phyloP scores from a whole-genome alignment of 2,113 vertebrate species.

The Cichladusa arquata region DNA sequence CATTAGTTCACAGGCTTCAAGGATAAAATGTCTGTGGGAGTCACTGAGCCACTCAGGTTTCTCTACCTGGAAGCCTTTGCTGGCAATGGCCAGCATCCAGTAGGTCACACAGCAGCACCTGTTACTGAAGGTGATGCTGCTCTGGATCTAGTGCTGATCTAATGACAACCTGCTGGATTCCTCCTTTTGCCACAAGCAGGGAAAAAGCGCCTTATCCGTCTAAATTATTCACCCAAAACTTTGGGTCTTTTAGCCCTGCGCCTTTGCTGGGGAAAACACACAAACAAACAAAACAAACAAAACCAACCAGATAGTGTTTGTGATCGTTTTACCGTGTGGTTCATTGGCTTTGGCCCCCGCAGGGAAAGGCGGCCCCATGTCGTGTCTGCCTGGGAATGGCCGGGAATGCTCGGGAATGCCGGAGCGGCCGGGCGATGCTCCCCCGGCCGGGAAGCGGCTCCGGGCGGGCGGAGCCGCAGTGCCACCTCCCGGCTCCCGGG shows the following conservation, averaged over 20 bases:
- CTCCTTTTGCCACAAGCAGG: neutral
- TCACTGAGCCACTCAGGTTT: neutral
- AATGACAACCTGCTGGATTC: neutral
- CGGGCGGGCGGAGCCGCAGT: neutral
- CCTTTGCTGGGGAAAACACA: neutral
- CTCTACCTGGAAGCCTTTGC: neutral
- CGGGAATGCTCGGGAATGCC: too few species aligned
- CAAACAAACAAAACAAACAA: neutral
- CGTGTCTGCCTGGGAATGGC: too few species aligned
- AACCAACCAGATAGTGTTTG: rapidly evolving
- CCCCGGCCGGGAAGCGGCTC: rapidly evolving
- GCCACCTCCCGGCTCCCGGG: neutral
- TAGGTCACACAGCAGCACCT: neutral
- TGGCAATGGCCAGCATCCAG: neutral
- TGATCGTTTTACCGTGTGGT: rapidly evolving
- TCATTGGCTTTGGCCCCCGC: neutral
- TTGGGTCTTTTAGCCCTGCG: neutral
- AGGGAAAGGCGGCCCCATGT: rapidly evolving
- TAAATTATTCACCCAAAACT: neutral
- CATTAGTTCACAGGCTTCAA: neutral
- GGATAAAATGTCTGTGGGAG: neutral
- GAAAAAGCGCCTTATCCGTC: neutral
- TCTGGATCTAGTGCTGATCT: neutral
- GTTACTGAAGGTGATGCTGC: neutral
- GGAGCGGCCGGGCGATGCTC: too few species aligned